phyloP scores from a whole-genome alignment of 2,888 invertebrate species.

The Magallana nippona region DNA sequence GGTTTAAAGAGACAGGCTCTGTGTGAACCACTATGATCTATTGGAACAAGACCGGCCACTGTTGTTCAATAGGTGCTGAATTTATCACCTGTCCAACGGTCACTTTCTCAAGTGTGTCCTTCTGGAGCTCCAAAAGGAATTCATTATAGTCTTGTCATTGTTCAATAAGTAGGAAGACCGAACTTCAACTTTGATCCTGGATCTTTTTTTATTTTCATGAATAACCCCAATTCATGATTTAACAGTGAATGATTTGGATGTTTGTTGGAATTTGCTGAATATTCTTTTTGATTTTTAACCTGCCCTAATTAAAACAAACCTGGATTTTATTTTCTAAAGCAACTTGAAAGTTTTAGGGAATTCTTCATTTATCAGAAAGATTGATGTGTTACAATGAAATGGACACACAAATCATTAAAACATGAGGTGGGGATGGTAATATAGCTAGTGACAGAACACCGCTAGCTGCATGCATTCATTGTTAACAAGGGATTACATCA shows the following conservation, averaged over 20 bases:
- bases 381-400: not conserved
- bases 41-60: not conserved
- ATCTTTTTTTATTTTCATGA: no score
- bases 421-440: not conserved
- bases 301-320: not conserved
- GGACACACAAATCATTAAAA: slow-evolving; percentile 9
- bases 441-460: not conserved
- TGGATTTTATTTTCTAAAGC: not conserved
- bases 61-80: not conserved
- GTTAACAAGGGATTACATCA: no score
- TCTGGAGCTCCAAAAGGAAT: not conserved
- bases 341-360: not conserved
- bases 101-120: not conserved
- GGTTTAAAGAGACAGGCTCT: not conserved
- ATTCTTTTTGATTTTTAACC: not conserved
- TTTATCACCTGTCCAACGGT: not conserved
- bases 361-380: not conserved
- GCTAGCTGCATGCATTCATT: no score
- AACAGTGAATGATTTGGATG: not conserved
- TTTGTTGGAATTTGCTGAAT: not conserved
- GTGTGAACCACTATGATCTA: not conserved
- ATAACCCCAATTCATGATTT: not conserved
- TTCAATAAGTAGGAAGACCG: no score
- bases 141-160: no score
- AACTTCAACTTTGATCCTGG: no score